Evolutionary conservation across 2,113 vertebrate species (phyloP), one percentile per base, ranked within the genome.

Genomic region (Actenoides hombroni): DNA sequence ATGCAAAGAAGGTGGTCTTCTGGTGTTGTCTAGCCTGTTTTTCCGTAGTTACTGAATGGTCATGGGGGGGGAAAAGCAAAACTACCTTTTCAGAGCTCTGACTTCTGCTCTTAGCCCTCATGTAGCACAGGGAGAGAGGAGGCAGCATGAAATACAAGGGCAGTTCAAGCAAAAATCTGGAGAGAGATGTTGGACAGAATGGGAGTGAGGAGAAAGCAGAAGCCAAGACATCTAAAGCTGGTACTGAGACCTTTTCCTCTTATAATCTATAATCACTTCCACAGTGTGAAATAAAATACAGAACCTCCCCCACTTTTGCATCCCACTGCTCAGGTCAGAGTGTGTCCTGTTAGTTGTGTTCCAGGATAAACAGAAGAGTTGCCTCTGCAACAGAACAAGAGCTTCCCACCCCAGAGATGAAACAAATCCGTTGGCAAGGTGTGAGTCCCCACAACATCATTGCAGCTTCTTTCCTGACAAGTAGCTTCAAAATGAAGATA

Each of bases 391-490:
- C 35, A 81, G 25, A 86, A 3, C 37, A 70, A 67, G 13, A 75
- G 24, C 51, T 78, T 86, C 46, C 73, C 75, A 56, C 2, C 4
- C 9, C 23, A 42, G 11, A 2, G 20, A 23, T 28, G 26, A 86
- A 69, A 74, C 51, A 71, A 65, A 39, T 24, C 51, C 51, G 24
- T 29, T 48, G 59, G 59, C 35, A 86, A 63, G 48, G 23, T 44
- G 11, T 0, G 0, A 14, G 21, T 42, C 21, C 42, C 39, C 28
- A 17, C 16, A 61, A 8, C 19, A 33, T 4, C 29, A 15, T 0
- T 79, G 54, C 11, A 88, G 35, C 24, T 44, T 79, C 67, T 40
- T 24, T 68, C 39, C 16, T 68, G 40, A 8, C 49, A 56, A 76
- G 67, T 2, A 85, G 24, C 29, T 90, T 93, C 21, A 39, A 83